Percentiles rank a stretch among this genome's conserved stretches.
These are phyloP conservation scores for Climacteris rufus DNA, from an alignment of 2,113 vertebrate genomes.

Conservation along the genomic window DNA sequence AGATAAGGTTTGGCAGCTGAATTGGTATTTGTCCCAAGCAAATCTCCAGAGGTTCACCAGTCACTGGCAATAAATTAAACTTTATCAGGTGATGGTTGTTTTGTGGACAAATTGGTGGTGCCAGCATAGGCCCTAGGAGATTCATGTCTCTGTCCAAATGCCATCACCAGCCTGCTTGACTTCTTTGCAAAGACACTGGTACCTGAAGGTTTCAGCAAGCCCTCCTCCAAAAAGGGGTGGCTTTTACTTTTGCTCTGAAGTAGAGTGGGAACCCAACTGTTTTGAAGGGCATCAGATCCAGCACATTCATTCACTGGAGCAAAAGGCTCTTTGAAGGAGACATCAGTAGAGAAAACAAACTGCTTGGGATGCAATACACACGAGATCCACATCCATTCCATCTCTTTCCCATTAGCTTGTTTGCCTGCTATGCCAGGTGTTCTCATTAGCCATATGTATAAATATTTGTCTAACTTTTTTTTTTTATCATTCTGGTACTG, in stretches of 20 bases:
- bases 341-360: background rate
- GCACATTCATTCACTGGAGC: background rate
- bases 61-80: slow-evolving; percentile 55
- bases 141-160: background rate
- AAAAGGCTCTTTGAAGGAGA: background rate
- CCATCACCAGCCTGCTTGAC: background rate
- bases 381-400: slow-evolving; percentile 22
- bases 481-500: slow-evolving; percentile 52
- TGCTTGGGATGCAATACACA: background rate
- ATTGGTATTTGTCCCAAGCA: slow-evolving; percentile 56
- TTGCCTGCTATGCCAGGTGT: slow-evolving; percentile 72
- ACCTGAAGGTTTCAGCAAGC: background rate
- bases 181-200: background rate
- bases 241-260: background rate
- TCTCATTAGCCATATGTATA: slow-evolving; percentile 66
- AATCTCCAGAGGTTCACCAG: slow-evolving; percentile 41
- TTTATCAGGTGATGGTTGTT: slow-evolving; percentile 46
- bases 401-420: slow-evolving; percentile 18
- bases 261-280: background rate
- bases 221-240: background rate
- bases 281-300: background rate
- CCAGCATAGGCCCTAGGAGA: slow-evolving; percentile 29
- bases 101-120: slow-evolving; percentile 57
- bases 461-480: slow-evolving; percentile 69
- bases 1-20: slow-evolving; percentile 63